These are phyloP conservation scores for Heterocephalus glaber DNA, from an alignment of 2,113 vertebrate genomes.

Conservation along the genomic window DNA sequence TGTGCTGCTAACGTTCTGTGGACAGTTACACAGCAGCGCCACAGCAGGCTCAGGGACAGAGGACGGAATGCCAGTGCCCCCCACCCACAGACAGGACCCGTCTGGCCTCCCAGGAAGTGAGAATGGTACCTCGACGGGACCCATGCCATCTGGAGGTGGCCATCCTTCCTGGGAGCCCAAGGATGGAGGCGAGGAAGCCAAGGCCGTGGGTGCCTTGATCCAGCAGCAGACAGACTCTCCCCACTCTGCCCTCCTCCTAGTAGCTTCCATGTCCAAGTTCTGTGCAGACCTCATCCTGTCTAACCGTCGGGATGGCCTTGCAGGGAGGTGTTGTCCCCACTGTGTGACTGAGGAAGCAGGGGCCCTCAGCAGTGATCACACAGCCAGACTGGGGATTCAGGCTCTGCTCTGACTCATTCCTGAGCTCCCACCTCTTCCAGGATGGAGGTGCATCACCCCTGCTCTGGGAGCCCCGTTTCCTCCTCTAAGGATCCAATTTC, in stretches of 20 bases:
- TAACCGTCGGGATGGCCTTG: neutral
- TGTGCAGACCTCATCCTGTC: neutral
- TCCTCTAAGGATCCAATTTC: rapidly evolving
- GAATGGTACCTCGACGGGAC: neutral
- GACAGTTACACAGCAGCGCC: neutral
- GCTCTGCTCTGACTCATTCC: neutral
- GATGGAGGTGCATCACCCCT: rapidly evolving
- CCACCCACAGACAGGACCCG: rapidly evolving
- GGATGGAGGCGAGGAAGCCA: neutral
- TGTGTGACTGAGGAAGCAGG: rapidly evolving
- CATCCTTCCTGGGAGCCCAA: too few relatives aligned
- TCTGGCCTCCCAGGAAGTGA: neutral
- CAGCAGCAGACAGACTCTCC: neutral
- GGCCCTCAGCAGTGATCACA: rapidly evolving
- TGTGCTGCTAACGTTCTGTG: conserved; percentile 70
- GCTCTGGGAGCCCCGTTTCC: neutral
- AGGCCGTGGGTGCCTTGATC: rapidly evolving
- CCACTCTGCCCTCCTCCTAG: neutral
- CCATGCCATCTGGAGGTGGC: neutral
- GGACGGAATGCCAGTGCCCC: neutral
- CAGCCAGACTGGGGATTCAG: neutral
- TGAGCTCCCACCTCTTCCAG: neutral
- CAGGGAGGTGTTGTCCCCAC: neutral
- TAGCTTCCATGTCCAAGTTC: neutral
- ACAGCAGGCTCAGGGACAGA: neutral